Base-by-base conservation (phyloP, 1,140 invertebrate species). In the Tetranychus urticae region DNA sequence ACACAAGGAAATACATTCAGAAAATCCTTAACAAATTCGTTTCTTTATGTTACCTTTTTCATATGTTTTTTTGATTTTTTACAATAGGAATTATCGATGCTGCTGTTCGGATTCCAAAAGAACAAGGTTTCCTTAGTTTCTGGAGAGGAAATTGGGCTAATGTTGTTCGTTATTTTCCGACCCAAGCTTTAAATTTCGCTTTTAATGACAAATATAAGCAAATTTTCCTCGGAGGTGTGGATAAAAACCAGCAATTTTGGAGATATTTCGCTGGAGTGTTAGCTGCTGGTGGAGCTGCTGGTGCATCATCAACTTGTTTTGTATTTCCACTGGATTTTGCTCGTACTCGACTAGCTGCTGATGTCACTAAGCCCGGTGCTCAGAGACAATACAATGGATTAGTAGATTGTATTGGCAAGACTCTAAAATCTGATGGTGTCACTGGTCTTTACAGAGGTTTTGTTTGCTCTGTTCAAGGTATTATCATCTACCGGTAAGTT, bases 71-170 rank as follows among this genome's bases (percentile, higher is more conserved):
- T 23, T 23, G 0, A 23, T 23, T 23, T 23, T 23, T 23, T 23
- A 23, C 23, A 23, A 23, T 52, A 64, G 86, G 85, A 70, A 85
- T 88, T 70, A 70, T 89, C 66, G 86, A 90, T 75, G 82, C 81
- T 68, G 85, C 89, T 74, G 75, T 86, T 67, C 82, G 87, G 72
- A 87, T 90, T 75, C 84, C 85, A 67, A 82, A 80, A 71, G 86
- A 88, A 75, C 86, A 89, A 75, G 88, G 88, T 65, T 73, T 85
- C 63, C 61, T 82, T n/a, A 83, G 86, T 67, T 91, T 83, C 77
- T 96, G 90, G 89, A 80, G 90, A 76, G 91, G 90, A 72, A 96
- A 96, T 76, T 72, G 91, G 68, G 88, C 87, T 70, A 93, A 93
- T 74, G 85, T 88, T 65, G 83, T 88, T 73, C 75, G 86, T 73